phyloP scores from a whole-genome alignment of 2,888 invertebrate species.

The Eubasilissa splendida region DNA sequence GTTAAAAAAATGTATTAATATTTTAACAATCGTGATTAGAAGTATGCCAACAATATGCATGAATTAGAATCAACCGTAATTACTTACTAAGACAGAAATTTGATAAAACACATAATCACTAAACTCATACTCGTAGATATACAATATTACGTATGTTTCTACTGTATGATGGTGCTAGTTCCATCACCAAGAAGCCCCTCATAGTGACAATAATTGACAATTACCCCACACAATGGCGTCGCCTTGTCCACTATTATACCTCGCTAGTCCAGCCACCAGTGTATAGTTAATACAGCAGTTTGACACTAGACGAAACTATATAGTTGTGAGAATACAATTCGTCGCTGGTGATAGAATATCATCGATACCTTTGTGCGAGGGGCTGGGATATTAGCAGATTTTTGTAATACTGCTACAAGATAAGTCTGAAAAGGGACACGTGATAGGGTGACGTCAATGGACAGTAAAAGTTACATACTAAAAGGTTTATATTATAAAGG shows the following conservation, averaged over 20 bases:
- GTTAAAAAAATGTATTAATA: no score
- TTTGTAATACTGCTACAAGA: not conserved
- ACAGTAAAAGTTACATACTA: constrained; percentile 25
- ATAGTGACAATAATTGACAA: constrained; percentile 55
- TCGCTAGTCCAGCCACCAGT: constrained; percentile 27
- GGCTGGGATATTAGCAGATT: not conserved
- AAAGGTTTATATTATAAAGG: not conserved
- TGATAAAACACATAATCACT: no score
- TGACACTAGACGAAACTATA: no score
- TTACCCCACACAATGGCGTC: constrained; percentile 50
- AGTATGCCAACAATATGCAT: no score
- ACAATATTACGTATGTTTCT: not conserved
- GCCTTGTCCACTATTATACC: constrained; percentile 48
- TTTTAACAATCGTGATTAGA: no score
- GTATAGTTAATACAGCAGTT: not conserved
- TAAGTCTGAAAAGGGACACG: constrained; percentile 14
- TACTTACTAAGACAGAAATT: no score
- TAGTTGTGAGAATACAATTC: constrained; percentile 7
- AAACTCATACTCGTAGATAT: no score
- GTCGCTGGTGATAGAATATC: constrained; percentile 6
- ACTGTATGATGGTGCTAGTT: constrained; percentile 10
- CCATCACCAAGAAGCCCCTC: constrained; percentile 41
- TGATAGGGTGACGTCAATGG: constrained; percentile 30
- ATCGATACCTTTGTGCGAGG: constrained; percentile 13
- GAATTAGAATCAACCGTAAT: no score